These are phyloP conservation scores for Aphelocoma californica DNA, from an alignment of 2,797 vertebrate genomes.

Conservation along the genomic window DNA sequence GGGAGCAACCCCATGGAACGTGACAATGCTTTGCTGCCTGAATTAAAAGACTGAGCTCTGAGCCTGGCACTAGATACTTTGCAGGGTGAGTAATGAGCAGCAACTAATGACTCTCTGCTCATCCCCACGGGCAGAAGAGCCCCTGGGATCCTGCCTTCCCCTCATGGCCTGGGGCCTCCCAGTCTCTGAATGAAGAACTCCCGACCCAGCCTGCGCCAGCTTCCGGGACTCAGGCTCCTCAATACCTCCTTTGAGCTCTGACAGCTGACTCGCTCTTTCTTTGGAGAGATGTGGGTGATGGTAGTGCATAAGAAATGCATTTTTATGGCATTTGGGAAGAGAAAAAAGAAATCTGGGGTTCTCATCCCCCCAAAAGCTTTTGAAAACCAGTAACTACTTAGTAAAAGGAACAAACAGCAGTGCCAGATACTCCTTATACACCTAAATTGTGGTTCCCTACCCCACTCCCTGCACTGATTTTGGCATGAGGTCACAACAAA, in stretches of 20 bases:
- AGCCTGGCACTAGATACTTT: background rate
- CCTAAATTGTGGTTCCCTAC: background rate
- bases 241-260: background rate
- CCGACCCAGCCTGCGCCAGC: accelerated
- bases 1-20: accelerated
- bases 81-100: accelerated
- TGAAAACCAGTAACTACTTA: background rate
- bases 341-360: background rate
- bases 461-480: background rate
- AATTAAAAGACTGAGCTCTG: background rate
- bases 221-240: background rate
- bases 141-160: background rate
- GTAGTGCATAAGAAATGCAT: background rate
- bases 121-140: background rate
- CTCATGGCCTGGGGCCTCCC: background rate
- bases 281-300: background rate
- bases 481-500: background rate
- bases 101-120: background rate
- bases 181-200: background rate
- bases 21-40: background rate
- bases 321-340: background rate
- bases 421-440: background rate
- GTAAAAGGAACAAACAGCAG: background rate
- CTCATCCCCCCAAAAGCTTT: background rate
- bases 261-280: background rate